Percentiles rank a stretch among this genome's conserved stretches.
Conservation (phyloP, 2,888 invertebrate species). For the Chorisops tibialis region DNA sequence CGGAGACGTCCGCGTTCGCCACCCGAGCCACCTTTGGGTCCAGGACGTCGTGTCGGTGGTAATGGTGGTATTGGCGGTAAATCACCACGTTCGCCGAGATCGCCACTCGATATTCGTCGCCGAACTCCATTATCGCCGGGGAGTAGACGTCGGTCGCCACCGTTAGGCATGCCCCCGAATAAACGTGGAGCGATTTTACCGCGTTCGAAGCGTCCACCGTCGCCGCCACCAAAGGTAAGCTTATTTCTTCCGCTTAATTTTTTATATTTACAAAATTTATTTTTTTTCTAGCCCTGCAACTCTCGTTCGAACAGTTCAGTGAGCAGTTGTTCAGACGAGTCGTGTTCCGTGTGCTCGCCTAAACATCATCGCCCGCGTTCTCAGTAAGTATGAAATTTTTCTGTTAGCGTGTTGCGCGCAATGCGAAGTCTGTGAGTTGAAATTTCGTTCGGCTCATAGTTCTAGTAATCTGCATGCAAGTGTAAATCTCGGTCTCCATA, state of each 20-base stretch:
- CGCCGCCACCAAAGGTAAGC: conserved; percentile 52
- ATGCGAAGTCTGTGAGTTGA: not conserved
- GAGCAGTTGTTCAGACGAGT: conserved; percentile 80
- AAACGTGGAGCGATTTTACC: conserved; percentile 45
- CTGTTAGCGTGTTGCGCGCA: not conserved
- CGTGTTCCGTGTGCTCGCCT: conserved; percentile 79
- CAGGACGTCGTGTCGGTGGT: conserved; percentile 8
- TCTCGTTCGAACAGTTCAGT: conserved; percentile 73
- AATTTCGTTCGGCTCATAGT: no score
- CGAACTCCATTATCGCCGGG: conserved; percentile 34
- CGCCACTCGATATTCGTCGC: conserved; percentile 35
- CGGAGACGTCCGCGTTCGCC: conserved; percentile 44
- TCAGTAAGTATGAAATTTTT: conserved; percentile 40
- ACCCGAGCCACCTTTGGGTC: conserved; percentile 47
- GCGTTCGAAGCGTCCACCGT: conserved; percentile 51
- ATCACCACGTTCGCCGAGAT: conserved; percentile 43
- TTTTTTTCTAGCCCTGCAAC: conserved; percentile 50
- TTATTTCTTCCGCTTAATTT: conserved; percentile 4
- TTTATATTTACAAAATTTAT: not conserved
- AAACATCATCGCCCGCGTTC: conserved; percentile 51
- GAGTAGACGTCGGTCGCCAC: conserved; percentile 45
- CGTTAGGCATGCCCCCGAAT: conserved; percentile 35
- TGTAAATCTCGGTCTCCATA: no score
- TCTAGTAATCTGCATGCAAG: no score
- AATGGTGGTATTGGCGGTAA: conserved; percentile 38